Percentiles rank a stretch among this genome's conserved stretches.
Conservation (phyloP, 2,888 invertebrate species). For the Apamea epomidion region DNA sequence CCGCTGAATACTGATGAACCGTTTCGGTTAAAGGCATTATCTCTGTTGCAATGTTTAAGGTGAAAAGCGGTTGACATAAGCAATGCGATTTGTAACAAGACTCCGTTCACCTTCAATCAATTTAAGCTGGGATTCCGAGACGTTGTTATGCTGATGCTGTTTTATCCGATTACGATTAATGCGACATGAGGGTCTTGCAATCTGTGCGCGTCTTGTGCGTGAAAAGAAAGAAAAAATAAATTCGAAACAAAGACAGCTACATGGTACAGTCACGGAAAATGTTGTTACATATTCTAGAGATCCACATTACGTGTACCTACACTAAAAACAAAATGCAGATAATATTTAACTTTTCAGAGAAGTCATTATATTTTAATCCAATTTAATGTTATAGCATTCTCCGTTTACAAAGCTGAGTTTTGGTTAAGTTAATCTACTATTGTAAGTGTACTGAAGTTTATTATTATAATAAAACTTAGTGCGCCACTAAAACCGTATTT, state of each 20-base stretch:
- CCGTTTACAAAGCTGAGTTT: slow-evolving; percentile 12
- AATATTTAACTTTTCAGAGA: background rate
- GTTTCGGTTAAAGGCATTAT: slow-evolving; percentile 85
- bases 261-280: background rate
- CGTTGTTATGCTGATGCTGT: slow-evolving; percentile 33
- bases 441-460: slow-evolving; percentile 18
- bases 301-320: background rate
- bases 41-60: slow-evolving; percentile 80
- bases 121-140: slow-evolving; percentile 41
- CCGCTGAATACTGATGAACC: slow-evolving; percentile 89
- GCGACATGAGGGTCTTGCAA: slow-evolving; percentile 17
- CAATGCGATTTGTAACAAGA: slow-evolving; percentile 69
- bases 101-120: slow-evolving; percentile 55
- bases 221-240: slow-evolving; percentile 15
- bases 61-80: slow-evolving; percentile 73
- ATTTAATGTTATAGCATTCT: slow-evolving; percentile 5
- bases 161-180: slow-evolving; percentile 56
- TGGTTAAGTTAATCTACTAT: slow-evolving; percentile 11
- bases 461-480: slow-evolving; percentile 37
- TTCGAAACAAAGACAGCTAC: slow-evolving; percentile 33
- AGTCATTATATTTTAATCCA: background rate
- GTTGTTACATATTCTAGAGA: background rate
- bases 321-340: background rate
- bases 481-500: slow-evolving; percentile 44
- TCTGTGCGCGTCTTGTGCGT: background rate